Evolutionary conservation across 2,888 invertebrate genomes (phyloP).

Genomic region (Meteorus colon): DNA sequence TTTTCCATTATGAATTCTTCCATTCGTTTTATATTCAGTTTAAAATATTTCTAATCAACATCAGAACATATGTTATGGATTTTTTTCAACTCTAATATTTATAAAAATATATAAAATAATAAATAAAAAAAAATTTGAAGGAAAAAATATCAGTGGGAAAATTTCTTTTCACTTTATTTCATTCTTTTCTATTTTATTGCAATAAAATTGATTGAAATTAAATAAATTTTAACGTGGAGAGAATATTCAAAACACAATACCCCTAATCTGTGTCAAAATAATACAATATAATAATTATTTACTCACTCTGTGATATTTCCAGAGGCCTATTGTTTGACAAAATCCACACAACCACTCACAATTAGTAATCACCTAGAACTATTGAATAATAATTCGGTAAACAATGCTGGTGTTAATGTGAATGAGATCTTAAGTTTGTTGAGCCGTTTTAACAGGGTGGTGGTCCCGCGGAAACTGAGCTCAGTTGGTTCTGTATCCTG

Average conservation of each 20-base stretch:
- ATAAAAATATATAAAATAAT: no score
- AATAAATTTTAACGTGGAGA: no score
- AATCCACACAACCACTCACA: constrained; percentile 16
- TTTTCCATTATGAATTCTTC: neutral
- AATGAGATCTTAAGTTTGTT: neutral
- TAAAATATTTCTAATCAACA: neutral
- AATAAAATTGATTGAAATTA: no score
- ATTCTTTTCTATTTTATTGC: no score
- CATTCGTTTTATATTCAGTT: neutral
- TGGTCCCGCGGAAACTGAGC: constrained; percentile 71
- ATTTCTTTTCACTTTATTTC: no score
- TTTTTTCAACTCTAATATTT: no score
- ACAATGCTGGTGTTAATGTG: neutral
- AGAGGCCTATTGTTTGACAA: neutral
- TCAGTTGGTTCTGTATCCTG: constrained; percentile 62
- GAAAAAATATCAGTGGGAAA: no score
- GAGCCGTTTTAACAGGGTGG: constrained; percentile 63
- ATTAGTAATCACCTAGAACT: neutral
- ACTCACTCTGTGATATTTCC: constrained; percentile 14
- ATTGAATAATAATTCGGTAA: neutral
- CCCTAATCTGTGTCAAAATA: neutral
- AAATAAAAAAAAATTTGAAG: no score
- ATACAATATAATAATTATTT: neutral
- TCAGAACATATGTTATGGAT: no score
- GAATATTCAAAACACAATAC: neutral